Percentiles rank a stretch among this genome's conserved stretches.
These are phyloP conservation scores for Lepisosteus osseus DNA, from an alignment of 2,113 vertebrate species.

Conservation along the genomic window DNA sequence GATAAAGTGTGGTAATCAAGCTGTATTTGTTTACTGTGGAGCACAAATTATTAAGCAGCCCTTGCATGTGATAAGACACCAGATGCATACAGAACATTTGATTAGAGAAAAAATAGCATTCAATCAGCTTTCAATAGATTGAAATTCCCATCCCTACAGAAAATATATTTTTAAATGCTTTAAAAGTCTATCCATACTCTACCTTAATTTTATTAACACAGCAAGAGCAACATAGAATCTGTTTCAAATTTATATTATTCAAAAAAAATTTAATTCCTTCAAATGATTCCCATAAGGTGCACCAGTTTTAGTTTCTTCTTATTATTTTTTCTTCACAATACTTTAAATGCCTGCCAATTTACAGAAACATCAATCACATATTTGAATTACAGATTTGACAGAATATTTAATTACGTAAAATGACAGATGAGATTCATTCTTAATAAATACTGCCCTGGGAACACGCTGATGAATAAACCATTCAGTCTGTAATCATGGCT, in stretches of 20 bases:
- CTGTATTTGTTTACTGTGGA: conserved; percentile 28
- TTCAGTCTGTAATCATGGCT: conserved; percentile 74
- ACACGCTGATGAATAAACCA: conserved; percentile 70
- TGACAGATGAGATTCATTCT: conserved; percentile 67
- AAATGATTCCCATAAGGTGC: conserved; percentile 27
- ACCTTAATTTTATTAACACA: conserved; percentile 12
- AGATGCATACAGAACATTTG: conserved; percentile 60
- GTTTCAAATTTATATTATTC: neutral
- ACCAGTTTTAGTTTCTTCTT: conserved; percentile 25
- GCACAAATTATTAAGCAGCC: conserved; percentile 11
- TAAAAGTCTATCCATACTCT: neutral
- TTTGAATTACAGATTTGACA: conserved; percentile 57
- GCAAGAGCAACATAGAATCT: neutral
- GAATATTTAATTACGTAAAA: conserved; percentile 69
- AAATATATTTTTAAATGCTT: neutral
- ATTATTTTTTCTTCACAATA: conserved; percentile 1
- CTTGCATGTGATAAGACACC: conserved; percentile 58
- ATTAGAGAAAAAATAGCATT: conserved; percentile 45
- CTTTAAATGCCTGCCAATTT: conserved; percentile 55
- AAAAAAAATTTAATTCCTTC: neutral
- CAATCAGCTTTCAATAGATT: conserved; percentile 50
- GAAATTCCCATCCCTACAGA: conserved; percentile 50
- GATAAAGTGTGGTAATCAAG: conserved; percentile 28
- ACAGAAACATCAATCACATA: conserved; percentile 64
- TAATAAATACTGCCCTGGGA: conserved; percentile 58